phyloP scores from a whole-genome alignment of 2,113 vertebrate species.

The Spea multiplicata region DNA sequence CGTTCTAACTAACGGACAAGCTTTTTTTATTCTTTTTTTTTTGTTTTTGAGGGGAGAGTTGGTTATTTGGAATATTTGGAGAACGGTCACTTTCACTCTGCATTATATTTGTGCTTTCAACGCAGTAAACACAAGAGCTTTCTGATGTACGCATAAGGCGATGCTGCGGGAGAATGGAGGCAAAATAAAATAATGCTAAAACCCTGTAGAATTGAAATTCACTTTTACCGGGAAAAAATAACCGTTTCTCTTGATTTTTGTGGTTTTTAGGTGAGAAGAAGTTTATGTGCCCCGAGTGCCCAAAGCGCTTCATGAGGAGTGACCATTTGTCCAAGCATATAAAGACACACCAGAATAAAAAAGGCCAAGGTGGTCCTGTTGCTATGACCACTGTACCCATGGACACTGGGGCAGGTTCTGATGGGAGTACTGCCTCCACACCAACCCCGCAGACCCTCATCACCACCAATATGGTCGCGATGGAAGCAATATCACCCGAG shows the following conservation, averaged over 20 bases:
- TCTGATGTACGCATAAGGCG: no score
- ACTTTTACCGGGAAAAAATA: no score
- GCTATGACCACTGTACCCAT: conserved; percentile 69
- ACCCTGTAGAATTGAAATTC: no score
- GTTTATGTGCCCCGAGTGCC: conserved; percentile 85
- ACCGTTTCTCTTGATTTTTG: background rate
- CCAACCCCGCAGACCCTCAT: conserved; percentile 74
- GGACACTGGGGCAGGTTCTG: conserved; percentile 62
- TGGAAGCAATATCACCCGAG: conserved; percentile 91
- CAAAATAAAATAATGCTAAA: no score
- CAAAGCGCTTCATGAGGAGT: conserved; percentile 95
- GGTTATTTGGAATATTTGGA: no score
- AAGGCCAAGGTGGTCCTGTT: conserved; percentile 58
- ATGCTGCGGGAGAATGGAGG: no score
- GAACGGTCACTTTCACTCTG: no score
- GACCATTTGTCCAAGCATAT: conserved; percentile 95
- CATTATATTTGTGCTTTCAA: no score
- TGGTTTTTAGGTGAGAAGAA: conserved; percentile 84
- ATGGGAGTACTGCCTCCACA: conserved; percentile 58
- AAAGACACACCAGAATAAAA: conserved; percentile 95
- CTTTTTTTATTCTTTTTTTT: no score
- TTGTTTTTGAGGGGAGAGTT: no score
- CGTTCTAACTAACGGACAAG: no score
- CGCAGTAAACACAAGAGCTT: no score
- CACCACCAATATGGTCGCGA: conserved; percentile 76